Evolutionary conservation across 2,888 invertebrate species (phyloP), one percentile per base, ranked within the genome.

Genomic region (Eucera pruinosa): DNA sequence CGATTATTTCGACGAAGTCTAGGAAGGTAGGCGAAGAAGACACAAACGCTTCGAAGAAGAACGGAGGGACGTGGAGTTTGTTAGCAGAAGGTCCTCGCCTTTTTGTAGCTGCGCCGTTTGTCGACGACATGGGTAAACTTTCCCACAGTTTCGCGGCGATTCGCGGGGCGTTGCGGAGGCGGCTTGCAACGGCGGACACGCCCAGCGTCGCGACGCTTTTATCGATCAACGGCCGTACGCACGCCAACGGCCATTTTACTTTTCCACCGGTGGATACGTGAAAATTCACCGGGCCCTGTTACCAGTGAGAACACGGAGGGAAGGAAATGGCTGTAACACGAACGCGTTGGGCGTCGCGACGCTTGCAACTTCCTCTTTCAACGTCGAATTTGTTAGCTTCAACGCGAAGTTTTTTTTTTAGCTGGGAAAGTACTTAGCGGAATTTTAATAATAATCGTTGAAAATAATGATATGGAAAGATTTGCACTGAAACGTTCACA

Each of bases 141-240:
- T 81, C 68, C 58, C 52, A 55, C 41, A 78, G 79, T 81, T 79
- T 76, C 82, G 76, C 74, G 85, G 79, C 77, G 86, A 83, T 83
- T 85, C 86, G 86, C 82, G 80, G 85, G 78, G 78, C 86, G 85
- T 84, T 81, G 82, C 80, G 84, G 78, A 82, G 86, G 85, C 82
- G 85, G 85, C 78, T 77, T 78, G 85, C 77, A 78, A 71, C 80
- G 85, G 85, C 83, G 87, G 90, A 89, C 90, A 90, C 90, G 90
- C 90, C 90, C 89, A 90, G 89, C 90, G 90, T 90, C 90, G 90
- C 90, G 90, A 90, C 90, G 90, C 89, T 88, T 87, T 88, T 90
- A 90, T 90, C 90, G 90, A 90, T 90, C 90, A 90, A 84, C 85
- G 64, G 27, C 64, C 64, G 75, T 60, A 60, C 82, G 65, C 84